Conservation (phyloP, 1,140 invertebrate genomes). For the Stegodyphus dumicola region DNA sequence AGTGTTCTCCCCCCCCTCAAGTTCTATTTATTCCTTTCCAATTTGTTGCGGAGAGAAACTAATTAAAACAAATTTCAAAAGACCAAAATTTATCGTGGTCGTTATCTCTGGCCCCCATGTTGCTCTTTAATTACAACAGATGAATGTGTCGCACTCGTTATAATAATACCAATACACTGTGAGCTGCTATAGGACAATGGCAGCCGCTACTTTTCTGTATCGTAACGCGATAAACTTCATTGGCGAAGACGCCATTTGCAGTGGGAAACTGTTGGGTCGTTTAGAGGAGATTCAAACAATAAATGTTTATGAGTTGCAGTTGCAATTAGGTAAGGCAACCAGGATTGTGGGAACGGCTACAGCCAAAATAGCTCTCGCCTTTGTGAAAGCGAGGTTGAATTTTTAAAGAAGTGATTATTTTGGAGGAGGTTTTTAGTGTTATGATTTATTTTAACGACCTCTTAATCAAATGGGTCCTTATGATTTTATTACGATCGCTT, state of each 20-base stretch:
- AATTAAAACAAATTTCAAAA: slow-evolving; percentile 48
- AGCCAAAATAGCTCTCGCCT: too few relatives aligned
- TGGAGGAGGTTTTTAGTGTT: neutral
- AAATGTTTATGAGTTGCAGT: slow-evolving; percentile 50
- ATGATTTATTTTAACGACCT: slow-evolving; percentile 28
- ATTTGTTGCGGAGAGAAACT: neutral
- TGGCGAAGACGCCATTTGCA: neutral
- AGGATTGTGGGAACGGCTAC: slow-evolving; percentile 6
- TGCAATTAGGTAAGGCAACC: slow-evolving; percentile 11
- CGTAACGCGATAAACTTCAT: slow-evolving; percentile 1
- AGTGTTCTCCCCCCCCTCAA: too few relatives aligned
- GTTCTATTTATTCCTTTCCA: too few relatives aligned
- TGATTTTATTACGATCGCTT: too few relatives aligned
- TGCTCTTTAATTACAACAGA: slow-evolving; percentile 44
- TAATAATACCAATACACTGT: slow-evolving; percentile 29
- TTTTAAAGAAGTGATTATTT: slow-evolving; percentile 21
- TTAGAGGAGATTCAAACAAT: slow-evolving; percentile 32
- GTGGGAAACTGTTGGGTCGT: neutral
- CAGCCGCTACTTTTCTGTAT: slow-evolving; percentile 17
- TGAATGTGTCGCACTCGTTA: slow-evolving; percentile 29
- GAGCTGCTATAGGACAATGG: slow-evolving; percentile 30
- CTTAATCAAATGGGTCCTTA: slow-evolving; percentile 25
- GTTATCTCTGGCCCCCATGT: slow-evolving; percentile 35
- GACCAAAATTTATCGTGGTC: slow-evolving; percentile 48
- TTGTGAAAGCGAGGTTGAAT: neutral